Evolutionary conservation across 1,140 invertebrate genomes (phyloP).

Genomic region (Lepidotrigona ventralis): DNA sequence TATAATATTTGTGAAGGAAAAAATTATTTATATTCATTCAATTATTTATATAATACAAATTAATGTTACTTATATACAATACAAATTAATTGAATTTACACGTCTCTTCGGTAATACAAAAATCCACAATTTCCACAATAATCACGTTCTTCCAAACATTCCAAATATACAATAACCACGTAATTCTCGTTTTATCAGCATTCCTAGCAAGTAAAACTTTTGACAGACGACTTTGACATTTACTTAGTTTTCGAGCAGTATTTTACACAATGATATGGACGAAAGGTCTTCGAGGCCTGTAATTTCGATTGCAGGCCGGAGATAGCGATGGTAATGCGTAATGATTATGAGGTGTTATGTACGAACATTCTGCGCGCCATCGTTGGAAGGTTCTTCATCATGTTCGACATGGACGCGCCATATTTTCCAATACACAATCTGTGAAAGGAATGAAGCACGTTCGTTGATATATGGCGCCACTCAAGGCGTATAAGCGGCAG

Average conservation of each 20-base stretch:
- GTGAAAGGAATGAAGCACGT: conserved; percentile 63
- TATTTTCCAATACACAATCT: conserved; percentile 71
- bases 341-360: conserved; percentile 63
- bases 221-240: not conserved
- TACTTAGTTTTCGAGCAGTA: not conserved
- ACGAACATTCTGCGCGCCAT: conserved; percentile 32
- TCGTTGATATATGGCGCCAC: conserved; percentile 63
- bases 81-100: not conserved
- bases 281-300: conserved; percentile 12
- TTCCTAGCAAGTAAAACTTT: not conserved
- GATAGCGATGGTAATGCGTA: conserved; percentile 50
- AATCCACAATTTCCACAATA: not conserved
- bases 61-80: too few relatives aligned
- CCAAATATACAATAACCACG: too few relatives aligned
- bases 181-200: not conserved
- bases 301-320: conserved; percentile 43
- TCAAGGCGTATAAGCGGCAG: conserved; percentile 65
- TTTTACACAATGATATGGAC: not conserved
- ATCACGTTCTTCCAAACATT: not conserved
- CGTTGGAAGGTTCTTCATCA: conserved; percentile 58
- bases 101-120: not conserved
- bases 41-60: not conserved
- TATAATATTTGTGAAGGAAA: not conserved
- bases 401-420: conserved; percentile 64
- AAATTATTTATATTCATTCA: not conserved